These are phyloP conservation scores for Polydrusus cervinus DNA, from an alignment of 2,888 invertebrate genomes.

Conservation along the genomic window DNA sequence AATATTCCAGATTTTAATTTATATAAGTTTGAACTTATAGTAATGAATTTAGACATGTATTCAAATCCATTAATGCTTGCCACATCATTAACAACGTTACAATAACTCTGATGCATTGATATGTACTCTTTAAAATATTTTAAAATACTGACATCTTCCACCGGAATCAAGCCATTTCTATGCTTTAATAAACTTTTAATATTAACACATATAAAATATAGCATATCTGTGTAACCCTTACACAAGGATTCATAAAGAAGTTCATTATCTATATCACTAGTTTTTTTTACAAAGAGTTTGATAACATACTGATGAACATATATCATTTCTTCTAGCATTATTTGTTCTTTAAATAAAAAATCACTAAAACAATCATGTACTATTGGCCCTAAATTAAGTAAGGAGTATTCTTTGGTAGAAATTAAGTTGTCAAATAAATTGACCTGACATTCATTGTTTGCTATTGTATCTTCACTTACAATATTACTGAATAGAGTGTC, in stretches of 20 bases:
- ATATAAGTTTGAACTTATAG: constrained; percentile 73
- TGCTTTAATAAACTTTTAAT: constrained; percentile 81
- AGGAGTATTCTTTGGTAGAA: constrained; percentile 60
- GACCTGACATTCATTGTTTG: constrained; percentile 32
- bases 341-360: constrained; percentile 78
- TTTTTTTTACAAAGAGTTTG: constrained; percentile 79
- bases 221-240: constrained; percentile 79
- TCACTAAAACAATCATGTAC: constrained; percentile 58
- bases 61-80: constrained; percentile 82
- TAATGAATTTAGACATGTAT: constrained; percentile 78
- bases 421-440: constrained; percentile 58
- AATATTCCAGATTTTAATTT: constrained; percentile 60
- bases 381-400: constrained; percentile 60
- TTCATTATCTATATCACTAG: constrained; percentile 74
- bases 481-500: constrained; percentile 35
- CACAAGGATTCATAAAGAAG: constrained; percentile 79
- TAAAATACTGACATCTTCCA: constrained; percentile 80
- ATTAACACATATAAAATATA: constrained; percentile 80
- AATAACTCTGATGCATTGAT: constrained; percentile 81
- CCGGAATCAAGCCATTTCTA: constrained; percentile 78
- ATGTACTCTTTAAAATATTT: constrained; percentile 83
- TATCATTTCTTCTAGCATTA: constrained; percentile 81
- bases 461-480: constrained; percentile 3
- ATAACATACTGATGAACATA: constrained; percentile 77
- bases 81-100: constrained; percentile 82